A percentile compares a stretch with the other conserved stretches of the same genome.
These are phyloP conservation scores for Champsocephalus esox DNA, from an alignment of 2,797 vertebrate genomes.

Conservation along the genomic window DNA sequence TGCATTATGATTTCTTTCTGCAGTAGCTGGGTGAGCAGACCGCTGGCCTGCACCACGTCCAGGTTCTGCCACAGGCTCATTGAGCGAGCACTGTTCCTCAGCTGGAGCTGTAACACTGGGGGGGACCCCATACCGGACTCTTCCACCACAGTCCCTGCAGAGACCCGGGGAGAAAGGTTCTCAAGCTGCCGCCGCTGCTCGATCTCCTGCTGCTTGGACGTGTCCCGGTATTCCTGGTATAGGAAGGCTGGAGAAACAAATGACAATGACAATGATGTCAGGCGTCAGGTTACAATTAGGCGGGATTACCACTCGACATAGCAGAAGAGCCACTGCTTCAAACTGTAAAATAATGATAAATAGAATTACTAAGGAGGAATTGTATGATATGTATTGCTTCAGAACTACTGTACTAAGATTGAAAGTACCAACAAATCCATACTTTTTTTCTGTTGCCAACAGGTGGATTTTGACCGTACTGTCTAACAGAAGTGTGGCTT, in stretches of 20 bases:
- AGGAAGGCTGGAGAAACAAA: constrained; percentile 86
- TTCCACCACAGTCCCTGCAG: constrained; percentile 20
- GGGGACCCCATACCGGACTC: constrained; percentile 48
- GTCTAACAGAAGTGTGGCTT: too few relatives aligned
- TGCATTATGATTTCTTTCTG: constrained; percentile 93
- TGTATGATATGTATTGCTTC: too few relatives aligned
- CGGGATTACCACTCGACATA: not conserved
- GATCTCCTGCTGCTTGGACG: constrained; percentile 94
- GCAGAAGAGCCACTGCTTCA: not conserved
- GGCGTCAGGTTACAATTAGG: not conserved
- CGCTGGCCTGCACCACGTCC: constrained; percentile 89
- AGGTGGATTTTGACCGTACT: not conserved
- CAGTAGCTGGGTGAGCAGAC: constrained; percentile 87
- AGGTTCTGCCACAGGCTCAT: constrained; percentile 96
- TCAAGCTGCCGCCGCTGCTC: constrained; percentile 92
- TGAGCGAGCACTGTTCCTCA: constrained; percentile 79
- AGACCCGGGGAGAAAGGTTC: constrained; percentile 66
- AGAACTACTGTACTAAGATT: not conserved
- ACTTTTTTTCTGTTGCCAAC: not conserved
- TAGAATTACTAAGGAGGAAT: too few relatives aligned
- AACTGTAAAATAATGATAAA: too few relatives aligned
- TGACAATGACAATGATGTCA: constrained; percentile 2
- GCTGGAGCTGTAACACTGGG: constrained; percentile 81
- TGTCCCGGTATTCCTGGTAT: constrained; percentile 97
- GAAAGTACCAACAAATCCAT: not conserved